These are phyloP conservation scores for Elysia chlorotica DNA, from an alignment of 1,140 invertebrate species.

Conservation along the genomic window DNA sequence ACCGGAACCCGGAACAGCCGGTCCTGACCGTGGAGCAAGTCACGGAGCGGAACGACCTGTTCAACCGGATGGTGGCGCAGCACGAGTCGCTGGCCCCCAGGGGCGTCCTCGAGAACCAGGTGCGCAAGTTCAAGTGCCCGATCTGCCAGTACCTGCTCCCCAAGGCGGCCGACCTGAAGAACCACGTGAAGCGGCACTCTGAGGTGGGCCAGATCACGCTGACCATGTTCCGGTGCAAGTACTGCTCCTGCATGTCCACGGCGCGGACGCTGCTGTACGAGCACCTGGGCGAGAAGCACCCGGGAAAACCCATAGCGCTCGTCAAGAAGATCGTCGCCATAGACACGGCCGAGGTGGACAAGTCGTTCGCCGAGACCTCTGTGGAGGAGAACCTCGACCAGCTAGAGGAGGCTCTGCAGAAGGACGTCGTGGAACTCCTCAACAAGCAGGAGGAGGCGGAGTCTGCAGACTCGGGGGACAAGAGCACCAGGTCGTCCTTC, in stretches of 20 bases:
- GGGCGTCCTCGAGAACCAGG: constrained; percentile 27
- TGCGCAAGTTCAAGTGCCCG: constrained; percentile 35
- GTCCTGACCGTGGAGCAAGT: neutral
- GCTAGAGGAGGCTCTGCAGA: constrained; percentile 17
- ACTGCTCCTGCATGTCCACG: constrained; percentile 33
- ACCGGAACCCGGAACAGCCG: neutral
- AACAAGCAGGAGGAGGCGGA: no score
- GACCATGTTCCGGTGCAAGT: constrained; percentile 32
- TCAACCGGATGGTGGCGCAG: constrained; percentile 16
- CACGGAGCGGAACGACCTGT: constrained; percentile 17
- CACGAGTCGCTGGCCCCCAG: constrained; percentile 15
- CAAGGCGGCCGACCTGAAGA: constrained; percentile 33
- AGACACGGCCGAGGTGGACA: constrained; percentile 30
- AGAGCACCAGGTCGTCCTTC: neutral
- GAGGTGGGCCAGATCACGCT: constrained; percentile 34
- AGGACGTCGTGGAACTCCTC: constrained; percentile 8
- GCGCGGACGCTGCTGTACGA: constrained; percentile 32
- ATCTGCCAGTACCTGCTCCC: constrained; percentile 34
- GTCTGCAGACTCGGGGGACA: no score
- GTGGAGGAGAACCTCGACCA: constrained; percentile 25
- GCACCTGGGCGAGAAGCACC: constrained; percentile 31
- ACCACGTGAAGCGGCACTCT: constrained; percentile 31
- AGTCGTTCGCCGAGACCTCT: constrained; percentile 33
- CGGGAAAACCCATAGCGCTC: constrained; percentile 31
- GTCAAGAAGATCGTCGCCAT: constrained; percentile 33